Percentiles rank a stretch among this genome's conserved stretches.
Conservation (phyloP, 2,113 vertebrate species). For the Capreolus pygargus region DNA sequence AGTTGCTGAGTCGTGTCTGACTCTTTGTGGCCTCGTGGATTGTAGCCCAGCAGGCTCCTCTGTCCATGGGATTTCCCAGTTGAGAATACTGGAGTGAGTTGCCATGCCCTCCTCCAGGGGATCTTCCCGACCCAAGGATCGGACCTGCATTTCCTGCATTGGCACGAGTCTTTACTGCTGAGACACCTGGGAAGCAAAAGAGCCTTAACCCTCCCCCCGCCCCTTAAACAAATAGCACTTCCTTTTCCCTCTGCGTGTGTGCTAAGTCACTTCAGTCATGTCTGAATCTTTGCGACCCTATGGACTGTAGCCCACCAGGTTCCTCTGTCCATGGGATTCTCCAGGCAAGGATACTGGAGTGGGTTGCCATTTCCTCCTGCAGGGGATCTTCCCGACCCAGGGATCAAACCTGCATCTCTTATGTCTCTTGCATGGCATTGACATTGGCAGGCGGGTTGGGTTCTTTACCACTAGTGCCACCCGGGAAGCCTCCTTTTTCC, state of each 20-base stretch:
- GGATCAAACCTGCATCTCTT: background rate
- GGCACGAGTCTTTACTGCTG: background rate
- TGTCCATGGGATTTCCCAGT: background rate
- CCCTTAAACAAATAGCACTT: background rate
- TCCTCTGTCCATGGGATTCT: background rate
- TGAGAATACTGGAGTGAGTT: background rate
- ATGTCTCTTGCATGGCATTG: background rate
- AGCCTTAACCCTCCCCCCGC: background rate
- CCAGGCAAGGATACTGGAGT: background rate
- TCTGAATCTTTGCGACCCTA: background rate
- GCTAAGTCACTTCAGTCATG: background rate
- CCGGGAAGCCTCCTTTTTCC: background rate
- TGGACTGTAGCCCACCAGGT: background rate
- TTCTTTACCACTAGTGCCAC: background rate
- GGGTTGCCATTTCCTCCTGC: background rate
- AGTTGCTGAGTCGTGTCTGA: background rate
- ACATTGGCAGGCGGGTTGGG: background rate
- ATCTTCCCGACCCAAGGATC: accelerated
- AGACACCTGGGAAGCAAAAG: background rate
- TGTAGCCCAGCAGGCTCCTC: background rate
- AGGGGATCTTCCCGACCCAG: background rate
- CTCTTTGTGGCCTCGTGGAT: background rate
- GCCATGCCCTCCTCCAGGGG: background rate
- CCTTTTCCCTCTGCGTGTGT: background rate
- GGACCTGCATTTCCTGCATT: background rate